Base-by-base conservation (phyloP, 1,140 invertebrate species). In the Tetramorium simillimum region DNA sequence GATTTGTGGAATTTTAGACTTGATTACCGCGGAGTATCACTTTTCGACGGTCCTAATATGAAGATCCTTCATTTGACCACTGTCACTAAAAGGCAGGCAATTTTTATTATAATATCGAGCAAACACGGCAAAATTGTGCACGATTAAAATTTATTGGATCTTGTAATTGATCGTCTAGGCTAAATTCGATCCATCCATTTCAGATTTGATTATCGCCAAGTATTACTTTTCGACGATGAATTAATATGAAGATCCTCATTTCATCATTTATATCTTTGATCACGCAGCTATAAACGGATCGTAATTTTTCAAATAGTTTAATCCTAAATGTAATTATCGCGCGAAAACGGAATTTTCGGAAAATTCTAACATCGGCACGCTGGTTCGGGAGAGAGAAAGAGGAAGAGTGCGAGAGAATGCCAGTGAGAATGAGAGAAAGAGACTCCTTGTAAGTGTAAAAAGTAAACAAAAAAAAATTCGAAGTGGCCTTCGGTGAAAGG, bases 401-500 rank as follows among this genome's bases (percentile, higher is more conserved):
- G 51, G 62, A 43, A 51, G 43, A 56, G 56, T 33, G 37, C 12
- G 18, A 28, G 24, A 43, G 51, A 76, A 18, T 33, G 21, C 1
- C 14, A 72, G 40, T 70, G 46, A 58, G 60, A 21, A 67, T 14
- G 88, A 28, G 63, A 49, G 33, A 84, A 60, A 90, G 78, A 72
- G 92, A 94, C 91, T 93, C 92, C 93, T 88, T 91, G 92, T 93
- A 93, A 93, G 91, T 94, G 89, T 94, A 93, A 94, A 94, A 92
- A 93, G 78, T 91, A 92, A 91, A 88, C 53, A 91, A 88, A 84
- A 82, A 53, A 94, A 93, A 91, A 93, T 94, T 94, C 91, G 92
- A 94, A 95, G 94, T 95, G 94, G 94, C 94, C 94, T 94, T 94
- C 94, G 91, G 92, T 92, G 90, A 93, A 92, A 93, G 90, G 92